Evolutionary conservation across 1,140 invertebrate genomes (phyloP), one percentile per base, ranked within the genome.

Genomic region (Brachionus calyciflorus): DNA sequence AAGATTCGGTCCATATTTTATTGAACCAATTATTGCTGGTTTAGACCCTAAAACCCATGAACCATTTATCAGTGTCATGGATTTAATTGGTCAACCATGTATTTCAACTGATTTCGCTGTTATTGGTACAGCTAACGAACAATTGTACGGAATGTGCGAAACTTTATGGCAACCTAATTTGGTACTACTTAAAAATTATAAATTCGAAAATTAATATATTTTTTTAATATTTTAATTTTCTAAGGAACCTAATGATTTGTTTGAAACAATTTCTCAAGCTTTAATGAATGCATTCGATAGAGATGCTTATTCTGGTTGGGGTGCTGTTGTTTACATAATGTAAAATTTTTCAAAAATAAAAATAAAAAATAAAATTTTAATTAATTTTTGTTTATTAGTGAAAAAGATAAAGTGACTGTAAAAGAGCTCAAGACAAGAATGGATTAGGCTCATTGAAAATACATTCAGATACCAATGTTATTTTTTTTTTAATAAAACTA

Each of bases 141-240:
- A 98, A 83, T 86, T 96, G 80, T 95, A 92, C 84, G 96, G 96
- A 81, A 96, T 99, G 92, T 98, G 96, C 87, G 97, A 99, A 88
- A 90, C 94, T 2, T 84, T 96, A 7, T 98, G 91, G 89, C 90
- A 93, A 80, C 92, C 93, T 5, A 87, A 96, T 85, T 85, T 98
- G 82, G 84, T 86, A 80, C 79, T 79, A 17, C 1, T 10, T 17
- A 3, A 30, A 37, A 37, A 19, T 17, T n/a, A 46, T 14, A 2
- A 80, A 76, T 76, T 79, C 79, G 76, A 33, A 81, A 81, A 70
- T 82, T 80, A 80, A 78, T 78, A n/a, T 78, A 80, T 76, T 77
- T 80, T 26, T 53, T 77, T 2, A 48, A 33, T 28, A 21, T 1
- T 4, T 24, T 46, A 17, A 49, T 12, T 78, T 41, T 41, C 44